Evolutionary conservation across 2,113 vertebrate species (phyloP), one percentile per base, ranked within the genome.

Genomic region (Oncorhynchus kisutch): DNA sequence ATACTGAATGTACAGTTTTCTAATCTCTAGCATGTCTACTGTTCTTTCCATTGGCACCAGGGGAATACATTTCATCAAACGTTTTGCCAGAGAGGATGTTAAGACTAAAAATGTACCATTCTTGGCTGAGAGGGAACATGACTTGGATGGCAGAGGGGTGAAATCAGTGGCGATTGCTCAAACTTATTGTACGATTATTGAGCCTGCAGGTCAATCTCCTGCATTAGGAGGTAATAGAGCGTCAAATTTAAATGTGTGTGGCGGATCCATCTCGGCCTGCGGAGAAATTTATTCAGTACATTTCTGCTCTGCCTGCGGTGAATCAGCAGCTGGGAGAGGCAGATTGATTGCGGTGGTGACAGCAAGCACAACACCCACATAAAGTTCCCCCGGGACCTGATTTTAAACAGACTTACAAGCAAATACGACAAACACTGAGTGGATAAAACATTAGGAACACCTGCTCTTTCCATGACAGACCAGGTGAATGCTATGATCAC

Each of bases 291-390:
- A 48, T 77, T 76, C 24, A 66, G 67, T 4, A 68, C 73, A 81
- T 82, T 84, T 74, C 70, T 2, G 4, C 8, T 24, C 20, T 74
- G 57, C 72, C 77, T 71, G 49, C 72, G 45, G 76, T 3, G 68
- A 68, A 84, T 79, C 77, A 79, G 70, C 80, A 85, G 73, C 85
- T 81, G 77, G 54, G 25, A 69, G 22, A 76, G 67, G 25, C 75
- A 34, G 75, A 84, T 79, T 72, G 81, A 88, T 81, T 4, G 24
- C 34, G 22, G 45, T 72, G 77, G 39, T 39, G 73, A 78, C 78
- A 71, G 81, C 74, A n/a, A 79, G 22, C 20, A 70, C 68, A 49
- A 68, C 29, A 68, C 67, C 7, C 5, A 27, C 29, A 3, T 39
- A 31, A 9, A 45, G 4, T 7, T 29, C 6, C 31, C 29, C 31